phyloP scores from a whole-genome alignment of 2,113 vertebrate genomes.

The Crocuta crocuta region DNA sequence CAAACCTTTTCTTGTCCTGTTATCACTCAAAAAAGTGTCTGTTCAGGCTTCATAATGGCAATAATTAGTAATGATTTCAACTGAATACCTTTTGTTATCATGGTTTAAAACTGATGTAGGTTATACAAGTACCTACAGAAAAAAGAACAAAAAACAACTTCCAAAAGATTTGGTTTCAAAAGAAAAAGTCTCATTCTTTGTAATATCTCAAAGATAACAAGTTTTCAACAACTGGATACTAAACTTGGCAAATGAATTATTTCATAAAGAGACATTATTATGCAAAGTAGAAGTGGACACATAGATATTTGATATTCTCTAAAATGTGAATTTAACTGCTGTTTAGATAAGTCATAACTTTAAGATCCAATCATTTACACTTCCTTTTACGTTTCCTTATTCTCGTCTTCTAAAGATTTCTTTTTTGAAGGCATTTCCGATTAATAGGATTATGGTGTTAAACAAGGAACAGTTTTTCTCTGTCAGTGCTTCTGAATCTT shows the following conservation, averaged over 20 bases:
- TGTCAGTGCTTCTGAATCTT: background rate
- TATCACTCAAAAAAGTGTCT: slow-evolving; percentile 28
- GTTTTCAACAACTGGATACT: background rate
- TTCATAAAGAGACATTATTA: background rate
- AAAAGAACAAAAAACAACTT: background rate
- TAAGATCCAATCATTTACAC: background rate
- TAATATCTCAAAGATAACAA: background rate
- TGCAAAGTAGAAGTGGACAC: background rate
- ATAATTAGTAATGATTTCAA: slow-evolving; percentile 63
- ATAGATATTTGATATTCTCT: background rate
- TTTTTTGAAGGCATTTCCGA: background rate
- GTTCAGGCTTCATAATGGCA: slow-evolving; percentile 24
- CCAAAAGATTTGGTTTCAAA: slow-evolving; percentile 18
- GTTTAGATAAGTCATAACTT: background rate
- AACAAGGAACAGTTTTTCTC: background rate
- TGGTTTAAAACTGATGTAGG: slow-evolving; percentile 32
- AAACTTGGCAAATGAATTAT: background rate
- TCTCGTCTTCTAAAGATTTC: background rate
- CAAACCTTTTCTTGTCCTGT: background rate
- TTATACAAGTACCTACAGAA: background rate
- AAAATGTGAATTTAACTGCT: background rate
- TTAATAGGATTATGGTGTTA: background rate
- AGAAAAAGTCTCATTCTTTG: background rate
- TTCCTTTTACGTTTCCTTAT: background rate
- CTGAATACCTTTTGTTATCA: background rate